These are phyloP conservation scores for Yponomeuta cagnagella DNA, from an alignment of 2,888 invertebrate species.

Conservation along the genomic window DNA sequence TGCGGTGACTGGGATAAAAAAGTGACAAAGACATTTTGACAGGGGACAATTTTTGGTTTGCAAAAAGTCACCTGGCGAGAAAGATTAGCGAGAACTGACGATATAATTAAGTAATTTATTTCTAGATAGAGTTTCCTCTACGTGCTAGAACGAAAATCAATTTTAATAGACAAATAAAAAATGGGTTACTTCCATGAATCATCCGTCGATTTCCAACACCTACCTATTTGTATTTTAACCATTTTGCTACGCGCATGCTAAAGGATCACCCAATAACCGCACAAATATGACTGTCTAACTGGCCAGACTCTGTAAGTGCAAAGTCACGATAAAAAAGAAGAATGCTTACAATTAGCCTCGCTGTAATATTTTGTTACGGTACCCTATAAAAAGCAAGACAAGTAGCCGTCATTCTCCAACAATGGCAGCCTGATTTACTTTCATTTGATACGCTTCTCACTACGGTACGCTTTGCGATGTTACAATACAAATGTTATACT, in stretches of 20 bases:
- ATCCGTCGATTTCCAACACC: no score
- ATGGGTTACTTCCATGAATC: no score
- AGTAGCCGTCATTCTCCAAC: background rate
- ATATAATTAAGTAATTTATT: no score
- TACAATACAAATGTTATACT: background rate
- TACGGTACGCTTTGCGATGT: background rate
- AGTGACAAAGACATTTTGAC: background rate
- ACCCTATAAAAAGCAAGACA: background rate
- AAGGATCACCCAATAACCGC: no score
- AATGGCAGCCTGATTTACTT: background rate
- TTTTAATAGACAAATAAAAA: no score
- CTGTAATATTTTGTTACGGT: background rate
- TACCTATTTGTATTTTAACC: no score
- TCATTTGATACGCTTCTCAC: background rate
- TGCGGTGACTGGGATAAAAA: background rate
- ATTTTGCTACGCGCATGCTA: no score
- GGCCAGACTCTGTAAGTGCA: background rate
- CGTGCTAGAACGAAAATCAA: no score
- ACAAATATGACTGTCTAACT: no score
- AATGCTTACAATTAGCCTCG: background rate
- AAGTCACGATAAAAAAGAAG: background rate
- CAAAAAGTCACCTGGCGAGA: background rate
- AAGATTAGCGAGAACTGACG: no score
- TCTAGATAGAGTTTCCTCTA: no score
- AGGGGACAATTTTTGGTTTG: background rate